These are phyloP conservation scores for Lanius ludovicianus DNA, from an alignment of 2,113 vertebrate species.

Conservation along the genomic window DNA sequence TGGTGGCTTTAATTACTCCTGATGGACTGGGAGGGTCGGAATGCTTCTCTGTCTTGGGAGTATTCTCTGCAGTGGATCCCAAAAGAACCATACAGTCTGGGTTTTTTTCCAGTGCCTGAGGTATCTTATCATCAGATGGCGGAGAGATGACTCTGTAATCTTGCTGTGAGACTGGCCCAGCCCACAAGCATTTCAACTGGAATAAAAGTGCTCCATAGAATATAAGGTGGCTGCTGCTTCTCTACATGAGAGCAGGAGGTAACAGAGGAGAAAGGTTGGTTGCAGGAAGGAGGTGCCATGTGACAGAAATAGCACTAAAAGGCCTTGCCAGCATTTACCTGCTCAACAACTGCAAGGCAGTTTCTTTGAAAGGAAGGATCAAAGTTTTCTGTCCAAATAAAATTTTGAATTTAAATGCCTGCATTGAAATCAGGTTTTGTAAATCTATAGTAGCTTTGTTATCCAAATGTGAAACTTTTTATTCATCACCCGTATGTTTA, in stretches of 20 bases:
- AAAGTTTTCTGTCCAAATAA: background rate
- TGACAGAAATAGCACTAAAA: background rate
- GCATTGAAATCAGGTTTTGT: background rate
- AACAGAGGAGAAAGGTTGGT: background rate
- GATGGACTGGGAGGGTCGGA: background rate
- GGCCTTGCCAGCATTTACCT: background rate
- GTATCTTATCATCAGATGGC: background rate
- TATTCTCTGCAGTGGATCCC: background rate
- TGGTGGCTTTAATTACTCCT: background rate
- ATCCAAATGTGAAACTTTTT: background rate
- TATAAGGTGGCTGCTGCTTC: background rate
- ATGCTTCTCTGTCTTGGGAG: background rate
- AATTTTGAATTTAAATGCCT: background rate
- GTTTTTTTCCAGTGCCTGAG: background rate
- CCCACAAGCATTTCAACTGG: background rate
- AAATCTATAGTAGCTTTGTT: background rate
- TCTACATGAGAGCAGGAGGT: background rate
- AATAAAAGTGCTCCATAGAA: background rate
- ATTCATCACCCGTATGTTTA: background rate
- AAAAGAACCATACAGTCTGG: background rate
- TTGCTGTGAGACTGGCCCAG: background rate
- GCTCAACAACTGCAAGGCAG: background rate
- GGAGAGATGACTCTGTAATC: background rate
- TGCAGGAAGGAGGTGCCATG: background rate
- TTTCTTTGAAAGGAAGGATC: background rate